Evolutionary conservation across 2,113 vertebrate genomes (phyloP), one percentile per base, ranked within the genome.

Genomic region (Apus apus): DNA sequence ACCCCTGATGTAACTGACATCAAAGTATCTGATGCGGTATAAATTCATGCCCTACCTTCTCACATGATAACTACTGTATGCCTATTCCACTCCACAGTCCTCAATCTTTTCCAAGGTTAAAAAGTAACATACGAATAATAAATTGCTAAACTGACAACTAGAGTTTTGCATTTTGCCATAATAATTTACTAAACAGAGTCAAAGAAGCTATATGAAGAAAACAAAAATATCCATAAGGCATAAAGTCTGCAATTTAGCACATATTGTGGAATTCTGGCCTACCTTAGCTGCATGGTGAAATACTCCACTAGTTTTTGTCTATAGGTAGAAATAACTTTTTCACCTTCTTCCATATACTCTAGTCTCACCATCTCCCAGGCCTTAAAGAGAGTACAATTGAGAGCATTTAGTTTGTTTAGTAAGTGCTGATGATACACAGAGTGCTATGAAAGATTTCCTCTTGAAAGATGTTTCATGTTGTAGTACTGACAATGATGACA

Each of bases 241-340:
- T 23, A 61, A 83, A 88, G 51, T 25, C 58, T 45, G 16, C n/a
- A 53, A 11, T 72, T 89, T 17, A 84, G 54, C 7, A 82, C 2
- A 43, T 78, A 17, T 58, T 56, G 7, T 78, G 32, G 61, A 85
- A 21, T 58, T 89, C 70, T 50, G 26, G 85, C 93, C 20, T 78
- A 99, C 99, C 99, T 98, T 75, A 99, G 98, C 75, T 99, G 99
- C 68, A 95, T 93, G 75, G 98, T 98, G 86, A 99, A 99, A 93
- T 99, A 99, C 18, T 98, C 96, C 88, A 99, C 98, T 11, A 99
- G 97, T 77, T 98, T 99, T 88, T 99, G 98, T 96, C 99, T 98
- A 76, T 98, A 98, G 22, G 96, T 76, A 38, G 98, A 95, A 87
- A 97, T 74, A 70, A 95, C 94, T 85, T 93, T 93, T 75, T 94